These are phyloP conservation scores for Pelusios castaneus DNA, from an alignment of 2,113 vertebrate species.

Conservation along the genomic window DNA sequence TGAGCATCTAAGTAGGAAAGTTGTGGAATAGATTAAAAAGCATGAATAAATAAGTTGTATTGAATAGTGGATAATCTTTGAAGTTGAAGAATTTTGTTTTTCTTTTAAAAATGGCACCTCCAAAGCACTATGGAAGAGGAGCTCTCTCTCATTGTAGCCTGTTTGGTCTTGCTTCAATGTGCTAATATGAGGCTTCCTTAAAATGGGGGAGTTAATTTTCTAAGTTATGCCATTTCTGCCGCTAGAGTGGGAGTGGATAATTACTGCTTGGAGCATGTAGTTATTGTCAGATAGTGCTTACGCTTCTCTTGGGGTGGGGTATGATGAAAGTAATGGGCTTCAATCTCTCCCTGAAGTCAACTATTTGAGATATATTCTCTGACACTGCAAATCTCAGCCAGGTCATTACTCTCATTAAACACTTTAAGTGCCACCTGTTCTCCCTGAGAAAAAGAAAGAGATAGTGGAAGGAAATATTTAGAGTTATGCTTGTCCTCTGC, in stretches of 20 bases:
- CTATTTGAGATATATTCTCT: background rate
- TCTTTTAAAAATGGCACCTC: background rate
- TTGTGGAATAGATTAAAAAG: background rate
- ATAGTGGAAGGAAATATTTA: background rate
- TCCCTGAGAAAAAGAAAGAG: background rate
- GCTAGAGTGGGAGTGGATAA: background rate
- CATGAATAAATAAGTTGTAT: background rate
- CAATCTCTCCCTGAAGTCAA: background rate
- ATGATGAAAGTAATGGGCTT: background rate
- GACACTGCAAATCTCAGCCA: slow-evolving; percentile 5
- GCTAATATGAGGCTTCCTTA: slow-evolving; percentile 14
- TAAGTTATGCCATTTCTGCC: background rate
- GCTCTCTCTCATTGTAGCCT: background rate
- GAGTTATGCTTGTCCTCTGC: background rate
- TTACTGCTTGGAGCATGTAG: background rate
- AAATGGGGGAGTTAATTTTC: slow-evolving; percentile 45
- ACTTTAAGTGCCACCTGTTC: background rate
- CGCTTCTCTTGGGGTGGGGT: background rate
- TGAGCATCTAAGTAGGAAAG: background rate
- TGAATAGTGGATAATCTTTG: background rate
- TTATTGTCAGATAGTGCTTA: slow-evolving; percentile 32
- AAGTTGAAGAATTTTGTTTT: background rate
- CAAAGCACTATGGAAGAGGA: background rate
- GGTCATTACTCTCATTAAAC: background rate
- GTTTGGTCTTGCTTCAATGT: slow-evolving; percentile 25